Base-by-base conservation (phyloP, 2,888 invertebrate species). In the Callyntrura sp. region DNA sequence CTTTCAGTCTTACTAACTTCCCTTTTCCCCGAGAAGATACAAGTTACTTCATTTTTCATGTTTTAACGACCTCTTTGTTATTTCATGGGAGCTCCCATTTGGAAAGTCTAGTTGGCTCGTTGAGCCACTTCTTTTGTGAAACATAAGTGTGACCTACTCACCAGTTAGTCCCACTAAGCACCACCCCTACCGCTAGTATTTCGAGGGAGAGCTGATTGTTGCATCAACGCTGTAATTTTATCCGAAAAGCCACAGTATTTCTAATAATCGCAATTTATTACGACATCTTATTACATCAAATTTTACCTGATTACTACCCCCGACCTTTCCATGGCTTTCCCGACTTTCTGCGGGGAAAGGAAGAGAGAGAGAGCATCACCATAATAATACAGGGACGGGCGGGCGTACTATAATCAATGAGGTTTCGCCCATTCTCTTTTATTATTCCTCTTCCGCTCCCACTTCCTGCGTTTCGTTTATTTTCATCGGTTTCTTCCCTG, bases 371-470 rank as follows among this genome's bases (percentile, higher is more conserved):
- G 68, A 68, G 68, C n/a, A 35, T 28, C n/a, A 51, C 12, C n/a
- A 51, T 6, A 76, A 76, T 76, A 43, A 43, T 70, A 17, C 23
- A 25, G 12, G 17, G 11, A 48, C 45, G 17, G 14, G 25, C 25
- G 25, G 20, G 25, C 25, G 25, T 8, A 11, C 12, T 4, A 28
- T 65, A 73, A 45, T 73, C 20, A 73, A 73, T 73, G 51, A 25
- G 78, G 55, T 28, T 23, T 78, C 35, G n/a, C 55, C 78, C 78
- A 78, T 78, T 78, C 35, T 57, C 28, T 78, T 78, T 78, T 55
- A 78, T 78, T 78, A 78, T 25, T 78, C 78, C 28, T 9, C 28
- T 78, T 28, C 35, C 78, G n/a, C 28, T 35, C 17, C 25, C 20
- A 9, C 57, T 65, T 76, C 76, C 45, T 23, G 23, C 76, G 25